These are phyloP conservation scores for Eurystomus gularis DNA, from an alignment of 2,113 vertebrate species.

Conservation along the genomic window DNA sequence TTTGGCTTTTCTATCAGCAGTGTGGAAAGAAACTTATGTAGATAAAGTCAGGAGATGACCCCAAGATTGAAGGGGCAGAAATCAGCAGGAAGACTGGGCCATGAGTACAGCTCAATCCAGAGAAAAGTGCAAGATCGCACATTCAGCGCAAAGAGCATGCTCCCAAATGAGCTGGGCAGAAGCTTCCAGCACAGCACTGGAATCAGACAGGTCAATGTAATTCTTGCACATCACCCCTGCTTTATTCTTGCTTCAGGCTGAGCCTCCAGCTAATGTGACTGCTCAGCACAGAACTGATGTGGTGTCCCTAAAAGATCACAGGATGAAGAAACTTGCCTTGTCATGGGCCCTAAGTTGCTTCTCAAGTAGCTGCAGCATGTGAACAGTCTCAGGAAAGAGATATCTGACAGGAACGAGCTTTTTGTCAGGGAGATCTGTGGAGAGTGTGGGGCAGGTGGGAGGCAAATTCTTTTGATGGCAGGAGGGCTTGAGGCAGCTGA, in stretches of 20 bases:
- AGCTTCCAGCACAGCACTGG: background rate
- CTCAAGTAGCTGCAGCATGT: background rate
- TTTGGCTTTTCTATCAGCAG: background rate
- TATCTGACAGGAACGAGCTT: background rate
- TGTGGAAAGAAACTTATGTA: background rate
- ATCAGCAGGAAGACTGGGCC: background rate
- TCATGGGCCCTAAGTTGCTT: background rate
- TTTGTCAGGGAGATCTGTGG: background rate
- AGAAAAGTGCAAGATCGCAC: no score
- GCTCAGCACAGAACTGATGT: background rate
- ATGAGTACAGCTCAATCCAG: accelerated
- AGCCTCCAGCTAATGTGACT: background rate
- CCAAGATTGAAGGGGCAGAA: background rate
- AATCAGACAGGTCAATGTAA: accelerated
- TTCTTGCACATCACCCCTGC: background rate
- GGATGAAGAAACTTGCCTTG: background rate
- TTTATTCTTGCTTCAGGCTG: background rate
- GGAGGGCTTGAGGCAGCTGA: background rate
- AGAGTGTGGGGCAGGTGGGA: background rate
- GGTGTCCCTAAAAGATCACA: background rate
- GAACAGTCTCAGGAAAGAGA: background rate
- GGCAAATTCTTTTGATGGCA: background rate
- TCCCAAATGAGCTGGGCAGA: background rate
- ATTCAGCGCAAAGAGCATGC: accelerated
- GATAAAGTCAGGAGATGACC: slow-evolving; percentile 5